Percentiles rank a stretch among this genome's conserved stretches.
Conservation (phyloP, 2,888 invertebrate genomes). For the Drosophila barbarae region DNA sequence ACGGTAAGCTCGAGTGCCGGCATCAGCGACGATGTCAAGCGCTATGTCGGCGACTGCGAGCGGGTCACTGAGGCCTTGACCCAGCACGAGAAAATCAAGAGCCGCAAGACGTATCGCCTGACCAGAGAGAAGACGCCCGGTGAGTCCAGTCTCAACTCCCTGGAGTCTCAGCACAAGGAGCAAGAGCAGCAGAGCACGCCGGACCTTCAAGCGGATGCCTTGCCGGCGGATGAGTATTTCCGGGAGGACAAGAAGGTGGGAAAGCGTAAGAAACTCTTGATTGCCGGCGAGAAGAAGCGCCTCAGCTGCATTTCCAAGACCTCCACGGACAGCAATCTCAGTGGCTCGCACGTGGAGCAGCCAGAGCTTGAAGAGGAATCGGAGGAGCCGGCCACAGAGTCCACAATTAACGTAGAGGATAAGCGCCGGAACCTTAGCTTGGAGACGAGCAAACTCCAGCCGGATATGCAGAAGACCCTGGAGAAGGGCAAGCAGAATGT, state of each 20-base stretch:
- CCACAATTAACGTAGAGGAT: conserved; percentile 78
- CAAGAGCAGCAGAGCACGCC: conserved; percentile 24
- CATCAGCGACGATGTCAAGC: conserved; percentile 71
- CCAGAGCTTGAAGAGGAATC: conserved; percentile 72
- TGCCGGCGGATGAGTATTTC: conserved; percentile 85
- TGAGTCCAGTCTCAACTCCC: conserved; percentile 55
- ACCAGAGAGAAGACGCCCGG: conserved; percentile 76
- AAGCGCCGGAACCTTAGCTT: conserved; percentile 75
- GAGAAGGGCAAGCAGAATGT: conserved; percentile 80
- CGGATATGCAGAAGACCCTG: conserved; percentile 78
- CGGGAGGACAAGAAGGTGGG: conserved; percentile 71
- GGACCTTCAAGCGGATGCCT: conserved; percentile 80
- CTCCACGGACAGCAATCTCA: conserved; percentile 79
- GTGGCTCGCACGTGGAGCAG: conserved; percentile 55
- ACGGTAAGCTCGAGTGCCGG: conserved; percentile 61
- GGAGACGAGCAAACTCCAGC: conserved; percentile 71
- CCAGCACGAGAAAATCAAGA: conserved; percentile 79
- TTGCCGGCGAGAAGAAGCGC: conserved; percentile 75
- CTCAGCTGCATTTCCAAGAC: conserved; percentile 79
- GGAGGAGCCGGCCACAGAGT: conserved; percentile 67
- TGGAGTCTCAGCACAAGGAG: conserved; percentile 14
- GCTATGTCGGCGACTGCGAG: conserved; percentile 79
- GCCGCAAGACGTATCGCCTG: conserved; percentile 78
- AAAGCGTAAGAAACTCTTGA: conserved; percentile 67
- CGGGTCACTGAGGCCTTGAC: conserved; percentile 77